Conservation (phyloP, 2,113 vertebrate genomes). For the Halichoerus grypus region DNA sequence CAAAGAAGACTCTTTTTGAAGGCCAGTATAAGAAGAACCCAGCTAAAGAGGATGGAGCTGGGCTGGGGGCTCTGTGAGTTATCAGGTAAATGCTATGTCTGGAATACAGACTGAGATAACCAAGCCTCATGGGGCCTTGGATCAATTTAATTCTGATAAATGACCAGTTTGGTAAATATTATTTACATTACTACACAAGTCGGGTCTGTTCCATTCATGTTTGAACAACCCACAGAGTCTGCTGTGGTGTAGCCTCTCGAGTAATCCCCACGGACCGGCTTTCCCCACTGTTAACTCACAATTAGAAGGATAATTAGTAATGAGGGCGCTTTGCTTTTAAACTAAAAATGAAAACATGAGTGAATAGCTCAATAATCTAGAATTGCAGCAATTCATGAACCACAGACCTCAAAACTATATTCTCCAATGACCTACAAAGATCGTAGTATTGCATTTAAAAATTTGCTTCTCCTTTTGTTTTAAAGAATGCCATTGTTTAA, state of each 20-base stretch:
- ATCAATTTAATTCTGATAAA: conserved; percentile 85
- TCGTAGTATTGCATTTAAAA: neutral
- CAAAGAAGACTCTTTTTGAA: conserved; percentile 64
- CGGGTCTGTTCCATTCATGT: conserved; percentile 77
- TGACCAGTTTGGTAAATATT: conserved; percentile 80
- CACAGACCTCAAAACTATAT: conserved; percentile 10
- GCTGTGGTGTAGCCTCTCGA: conserved; percentile 49
- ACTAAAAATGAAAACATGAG: conserved; percentile 59
- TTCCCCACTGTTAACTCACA: conserved; percentile 66
- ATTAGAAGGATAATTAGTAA: conserved; percentile 56
- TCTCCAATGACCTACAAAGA: neutral
- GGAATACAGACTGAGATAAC: conserved; percentile 75
- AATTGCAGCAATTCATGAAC: conserved; percentile 3
- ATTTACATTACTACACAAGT: conserved; percentile 61
- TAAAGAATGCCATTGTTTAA: neutral
- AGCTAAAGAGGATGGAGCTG: conserved; percentile 21
- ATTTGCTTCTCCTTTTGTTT: neutral
- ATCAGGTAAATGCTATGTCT: conserved; percentile 83
- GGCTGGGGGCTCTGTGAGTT: conserved; percentile 77
- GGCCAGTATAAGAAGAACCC: conserved; percentile 40
- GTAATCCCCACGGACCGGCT: neutral
- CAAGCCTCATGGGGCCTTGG: conserved; percentile 73
- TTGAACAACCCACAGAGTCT: conserved; percentile 73
- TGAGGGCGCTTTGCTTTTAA: conserved; percentile 27
- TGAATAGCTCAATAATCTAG: conserved; percentile 34